These are phyloP conservation scores for Drosophila monieri DNA, from an alignment of 2,888 invertebrate genomes.

Conservation along the genomic window DNA sequence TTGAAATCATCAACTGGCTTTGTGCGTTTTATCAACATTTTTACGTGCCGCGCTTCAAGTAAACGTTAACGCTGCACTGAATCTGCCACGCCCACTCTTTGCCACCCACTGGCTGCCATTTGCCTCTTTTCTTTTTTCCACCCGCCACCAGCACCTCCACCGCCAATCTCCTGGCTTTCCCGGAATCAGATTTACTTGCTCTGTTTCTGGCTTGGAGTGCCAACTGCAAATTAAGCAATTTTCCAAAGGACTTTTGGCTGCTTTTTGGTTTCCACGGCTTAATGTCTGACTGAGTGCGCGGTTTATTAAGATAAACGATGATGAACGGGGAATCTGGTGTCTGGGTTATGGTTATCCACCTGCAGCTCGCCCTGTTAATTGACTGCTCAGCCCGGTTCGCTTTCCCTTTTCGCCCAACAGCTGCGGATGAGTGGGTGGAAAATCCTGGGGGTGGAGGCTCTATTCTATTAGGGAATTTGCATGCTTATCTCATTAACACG, in stretches of 20 bases:
- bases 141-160: background rate
- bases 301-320: slow-evolving; percentile 80
- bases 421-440: background rate
- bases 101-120: background rate
- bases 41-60: slow-evolving; percentile 65
- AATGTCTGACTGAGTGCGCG: slow-evolving; percentile 74
- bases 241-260: slow-evolving; percentile 71
- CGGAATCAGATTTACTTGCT: slow-evolving; percentile 62
- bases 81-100: slow-evolving; percentile 18
- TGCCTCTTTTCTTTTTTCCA: background rate
- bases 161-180: slow-evolving; percentile 22
- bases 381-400: slow-evolving; percentile 50
- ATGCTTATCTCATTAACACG: slow-evolving; percentile 75
- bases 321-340: slow-evolving; percentile 62
- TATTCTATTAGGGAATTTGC: slow-evolving; percentile 76
- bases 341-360: slow-evolving; percentile 40
- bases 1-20: slow-evolving; percentile 79
- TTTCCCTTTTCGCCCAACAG: slow-evolving; percentile 9
- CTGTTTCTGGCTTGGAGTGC: slow-evolving; percentile 39
- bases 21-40: slow-evolving; percentile 80
- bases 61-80: slow-evolving; percentile 60
- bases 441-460: slow-evolving; percentile 30
- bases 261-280: slow-evolving; percentile 61
- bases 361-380: slow-evolving; percentile 57
- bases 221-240: slow-evolving; percentile 78